Evolutionary conservation across 2,113 vertebrate genomes (phyloP).

Genomic region (Megaceryle torquata): DNA sequence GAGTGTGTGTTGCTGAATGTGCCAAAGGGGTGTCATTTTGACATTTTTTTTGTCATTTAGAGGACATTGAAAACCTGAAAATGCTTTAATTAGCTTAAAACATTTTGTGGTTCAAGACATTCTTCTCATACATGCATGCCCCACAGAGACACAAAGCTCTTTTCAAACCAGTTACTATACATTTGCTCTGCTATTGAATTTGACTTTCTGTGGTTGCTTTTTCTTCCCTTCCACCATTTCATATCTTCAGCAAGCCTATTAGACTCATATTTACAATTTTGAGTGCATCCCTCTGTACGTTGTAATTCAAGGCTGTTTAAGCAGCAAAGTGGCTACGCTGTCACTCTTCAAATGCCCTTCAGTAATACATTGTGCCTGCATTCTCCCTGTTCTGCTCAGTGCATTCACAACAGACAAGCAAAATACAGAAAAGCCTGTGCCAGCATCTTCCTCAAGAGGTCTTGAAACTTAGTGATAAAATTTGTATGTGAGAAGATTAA

Average conservation of each 20-base stretch:
- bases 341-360: constrained; percentile 24
- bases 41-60: constrained; percentile 40
- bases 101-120: constrained; percentile 11
- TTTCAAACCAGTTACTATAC: constrained; percentile 28
- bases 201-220: constrained; percentile 25
- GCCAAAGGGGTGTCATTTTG: constrained; percentile 10
- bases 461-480: constrained; percentile 18
- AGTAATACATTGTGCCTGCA: neutral
- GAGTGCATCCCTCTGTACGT: constrained; percentile 17
- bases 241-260: constrained; percentile 15
- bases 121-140: neutral
- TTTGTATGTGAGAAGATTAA: constrained; percentile 1
- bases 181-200: constrained; percentile 40
- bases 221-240: constrained; percentile 22
- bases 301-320: constrained; percentile 17
- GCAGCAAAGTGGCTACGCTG: neutral
- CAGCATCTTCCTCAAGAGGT: neutral
- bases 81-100: constrained; percentile 51
- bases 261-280: constrained; percentile 49
- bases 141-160: constrained; percentile 30
- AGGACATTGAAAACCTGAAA: neutral
- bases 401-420: neutral
- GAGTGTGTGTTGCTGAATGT: neutral
- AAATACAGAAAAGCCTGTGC: neutral
- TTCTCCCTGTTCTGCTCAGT: neutral